A percentile compares a stretch with the other conserved stretches of the same genome.
Evolutionary conservation across 1,140 invertebrate species (phyloP).

Genomic region (Drosophila ogumai): DNA sequence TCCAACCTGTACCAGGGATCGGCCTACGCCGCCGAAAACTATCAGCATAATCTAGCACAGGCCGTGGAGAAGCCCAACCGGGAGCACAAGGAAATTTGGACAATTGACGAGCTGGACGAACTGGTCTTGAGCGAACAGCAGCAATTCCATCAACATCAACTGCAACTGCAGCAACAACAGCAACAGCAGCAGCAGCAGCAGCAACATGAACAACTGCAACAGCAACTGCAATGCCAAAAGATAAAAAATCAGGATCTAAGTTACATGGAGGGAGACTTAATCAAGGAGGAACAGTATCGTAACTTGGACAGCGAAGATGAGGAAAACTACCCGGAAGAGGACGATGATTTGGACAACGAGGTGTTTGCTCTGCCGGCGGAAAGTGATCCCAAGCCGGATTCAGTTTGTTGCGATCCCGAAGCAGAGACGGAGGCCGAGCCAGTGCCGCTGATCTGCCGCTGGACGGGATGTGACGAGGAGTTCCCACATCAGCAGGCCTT

Average conservation of each 20-base stretch:
- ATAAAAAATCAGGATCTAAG: slow-evolving; percentile 2
- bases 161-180: slow-evolving; percentile 7
- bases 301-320: slow-evolving; percentile 41
- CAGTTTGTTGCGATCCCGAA: slow-evolving; percentile 28
- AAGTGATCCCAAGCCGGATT: slow-evolving; percentile 16
- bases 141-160: slow-evolving; percentile 8
- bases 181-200: slow-evolving; percentile 5
- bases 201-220: not conserved
- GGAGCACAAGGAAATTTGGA: slow-evolving; percentile 82
- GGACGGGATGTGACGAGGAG: slow-evolving; percentile 93
- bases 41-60: slow-evolving; percentile 67
- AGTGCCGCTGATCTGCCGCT: slow-evolving; percentile 88
- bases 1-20: slow-evolving; percentile 60
- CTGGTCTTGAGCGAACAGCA: slow-evolving; percentile 54
- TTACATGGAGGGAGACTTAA: slow-evolving; percentile 14
- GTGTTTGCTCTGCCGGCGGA: slow-evolving; percentile 47
- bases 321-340: slow-evolving; percentile 46
- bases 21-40: slow-evolving; percentile 61
- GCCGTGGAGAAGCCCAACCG: slow-evolving; percentile 74
- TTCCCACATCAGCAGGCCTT: slow-evolving; percentile 92
- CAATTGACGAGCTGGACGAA: slow-evolving; percentile 78
- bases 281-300: slow-evolving; percentile 21
- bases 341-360: slow-evolving; percentile 53
- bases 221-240: not conserved
- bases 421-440: slow-evolving; percentile 25